Evolutionary conservation across 1,140 invertebrate genomes (phyloP), one percentile per base, ranked within the genome.

Genomic region (Anoplophora glabripennis): DNA sequence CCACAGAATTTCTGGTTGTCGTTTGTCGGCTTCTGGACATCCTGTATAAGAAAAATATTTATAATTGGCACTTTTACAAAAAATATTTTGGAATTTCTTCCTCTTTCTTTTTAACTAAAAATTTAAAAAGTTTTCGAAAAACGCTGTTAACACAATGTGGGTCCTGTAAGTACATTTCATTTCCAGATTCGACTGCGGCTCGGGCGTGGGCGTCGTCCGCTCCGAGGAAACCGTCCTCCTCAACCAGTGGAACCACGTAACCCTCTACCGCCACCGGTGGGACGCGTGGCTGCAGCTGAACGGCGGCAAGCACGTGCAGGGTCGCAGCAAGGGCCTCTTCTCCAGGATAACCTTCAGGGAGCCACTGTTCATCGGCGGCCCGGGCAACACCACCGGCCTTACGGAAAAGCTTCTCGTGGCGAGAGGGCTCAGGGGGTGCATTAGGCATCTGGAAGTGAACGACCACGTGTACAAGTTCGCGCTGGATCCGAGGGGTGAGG

Each of bases 171-270:
- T 4, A 3, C 15, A 34, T 66, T 69, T 67, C 70, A 64, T 55
- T 76, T 78, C 0, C 75, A 96, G 93, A 79, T 97, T 95, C 77
- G 95, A 98, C 76, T 98, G 95, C 72, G 95, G 95, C 15, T 96
- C 93, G 41, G 95, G 95, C 0, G 84, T 90, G 7, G 94, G 93
- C 3, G 84, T 91, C 5, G 86, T 97, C 0, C 82, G 88, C 5
- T 95, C 92, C 5, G 84, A 88, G 28, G 89, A 91, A 70, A 88
- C 88, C 7, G 90, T 97, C 0, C 78, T 87, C 11, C 78, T 96
- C 5, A 92, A 93, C 59, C 85, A 91, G 60, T 98, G 95, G 95
- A 97, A 97, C 77, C 87, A 86, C 35, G 80, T 96, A n/a, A 89
- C 87, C 11, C 84, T 95, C 45, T 93, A 90, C 75, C 81, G 93